These are phyloP conservation scores for Cichladusa arquata DNA, from an alignment of 2,113 vertebrate species.

Conservation along the genomic window DNA sequence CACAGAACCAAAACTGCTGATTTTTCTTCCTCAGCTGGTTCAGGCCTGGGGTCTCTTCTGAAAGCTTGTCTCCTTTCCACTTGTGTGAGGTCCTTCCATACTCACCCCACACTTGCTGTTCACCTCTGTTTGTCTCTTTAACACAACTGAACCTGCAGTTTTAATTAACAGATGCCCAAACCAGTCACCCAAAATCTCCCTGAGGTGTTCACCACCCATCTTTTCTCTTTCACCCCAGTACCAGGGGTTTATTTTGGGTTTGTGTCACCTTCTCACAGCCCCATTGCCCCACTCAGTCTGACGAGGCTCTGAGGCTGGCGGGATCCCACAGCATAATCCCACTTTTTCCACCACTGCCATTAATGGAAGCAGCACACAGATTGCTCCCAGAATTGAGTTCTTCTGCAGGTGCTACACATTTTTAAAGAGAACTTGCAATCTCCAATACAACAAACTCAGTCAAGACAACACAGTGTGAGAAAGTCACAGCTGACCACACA, in stretches of 20 bases:
- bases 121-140: neutral
- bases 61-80: neutral
- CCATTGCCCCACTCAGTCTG: neutral
- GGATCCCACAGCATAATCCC: neutral
- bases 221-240: rapidly evolving
- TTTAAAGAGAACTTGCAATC: neutral
- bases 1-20: neutral
- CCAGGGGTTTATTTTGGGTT: neutral
- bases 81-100: neutral
- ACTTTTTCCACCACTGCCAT: neutral
- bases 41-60: neutral
- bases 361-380: neutral
- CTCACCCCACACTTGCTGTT: neutral
- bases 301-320: neutral
- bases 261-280: neutral
- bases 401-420: neutral
- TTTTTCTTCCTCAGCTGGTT: neutral
- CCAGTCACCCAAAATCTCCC: neutral
- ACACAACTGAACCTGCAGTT: neutral
- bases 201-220: rapidly evolving
- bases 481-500: rapidly evolving
- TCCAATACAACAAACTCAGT: neutral
- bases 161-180: neutral
- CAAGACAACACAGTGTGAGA: rapidly evolving
- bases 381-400: rapidly evolving